Conservation (phyloP, 2,113 vertebrate genomes). For the Eurystomus gularis region DNA sequence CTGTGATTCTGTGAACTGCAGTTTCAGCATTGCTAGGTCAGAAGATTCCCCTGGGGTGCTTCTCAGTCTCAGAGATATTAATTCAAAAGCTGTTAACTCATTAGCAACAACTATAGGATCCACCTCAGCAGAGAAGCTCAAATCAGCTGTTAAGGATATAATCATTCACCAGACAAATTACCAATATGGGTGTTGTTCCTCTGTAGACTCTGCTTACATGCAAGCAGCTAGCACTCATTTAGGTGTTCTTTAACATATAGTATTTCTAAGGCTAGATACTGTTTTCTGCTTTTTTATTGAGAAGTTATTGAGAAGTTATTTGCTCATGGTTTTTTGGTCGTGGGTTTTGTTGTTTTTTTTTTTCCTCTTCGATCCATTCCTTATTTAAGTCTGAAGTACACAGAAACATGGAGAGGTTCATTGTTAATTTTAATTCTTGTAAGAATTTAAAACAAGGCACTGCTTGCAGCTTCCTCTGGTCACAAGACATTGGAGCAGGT, state of each 20-base stretch:
- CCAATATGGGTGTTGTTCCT: background rate
- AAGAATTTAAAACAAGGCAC: background rate
- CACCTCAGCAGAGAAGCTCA: fast-evolving
- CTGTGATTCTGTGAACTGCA: too few species aligned
- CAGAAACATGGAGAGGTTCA: background rate
- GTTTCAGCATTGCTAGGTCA: background rate
- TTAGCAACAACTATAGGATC: background rate
- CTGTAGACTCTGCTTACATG: background rate
- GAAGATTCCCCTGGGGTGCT: background rate
- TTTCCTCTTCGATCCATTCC: background rate
- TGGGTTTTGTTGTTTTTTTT: background rate
- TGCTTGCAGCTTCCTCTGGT: background rate
- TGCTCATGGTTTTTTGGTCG: background rate
- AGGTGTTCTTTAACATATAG: background rate
- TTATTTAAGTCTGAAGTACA: background rate
- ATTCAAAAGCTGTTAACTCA: background rate
- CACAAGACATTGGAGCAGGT: background rate
- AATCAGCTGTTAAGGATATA: background rate
- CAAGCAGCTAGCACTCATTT: background rate
- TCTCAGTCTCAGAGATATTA: background rate
- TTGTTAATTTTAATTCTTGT: background rate
- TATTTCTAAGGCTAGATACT: background rate
- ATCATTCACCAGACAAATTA: background rate
- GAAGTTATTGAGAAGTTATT: background rate
- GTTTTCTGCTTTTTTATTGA: background rate